Evolutionary conservation across 2,113 vertebrate species (phyloP), one percentile per base, ranked within the genome.

Genomic region (Tetrao urogallus): DNA sequence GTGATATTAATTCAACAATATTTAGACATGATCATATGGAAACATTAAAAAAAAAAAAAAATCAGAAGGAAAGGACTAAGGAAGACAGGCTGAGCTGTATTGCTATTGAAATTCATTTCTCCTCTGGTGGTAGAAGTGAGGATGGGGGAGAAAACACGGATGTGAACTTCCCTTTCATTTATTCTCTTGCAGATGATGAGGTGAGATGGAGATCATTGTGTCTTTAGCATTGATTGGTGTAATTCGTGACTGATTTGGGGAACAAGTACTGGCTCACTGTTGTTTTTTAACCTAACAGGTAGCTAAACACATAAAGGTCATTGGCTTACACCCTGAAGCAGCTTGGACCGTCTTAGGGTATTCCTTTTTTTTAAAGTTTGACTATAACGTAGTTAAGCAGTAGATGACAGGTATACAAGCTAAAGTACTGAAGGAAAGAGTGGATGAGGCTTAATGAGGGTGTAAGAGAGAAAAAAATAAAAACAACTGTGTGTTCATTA

Each of bases 61-160:
- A 24, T 5, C 22, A 43, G 38, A 75, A 71, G 25, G 18, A 56
- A 48, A 38, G 17, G 5, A 18, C 11, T 56, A 34, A 66, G 19
- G 42, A 57, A 47, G 47, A 56, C 47, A 73, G 24, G 20, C 11
- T 60, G 25, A 73, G 36, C 38, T 47, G 40, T 40, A 10, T 13
- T 69, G 45, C 52, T 64, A 15, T 67, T 48, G 5, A 0, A 0
- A 65, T 40, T 65, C 5, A 25, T 38, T 82, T 72, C 21, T 77
- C 10, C 36, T 85, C 17, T 72, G 22, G 52, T 69, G 36, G 8
- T 24, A 45, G 52, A 82, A 72, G 40, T 63, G 17, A 48, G 32
- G 72, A 78, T 0, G 0, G 19, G 45, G 18, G 5, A 73, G 47
- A 47, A 47, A 58, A 2, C 2, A 16, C 5, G 22, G 4, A 34